These are phyloP conservation scores for Drosophila leontia DNA, from an alignment of 1,140 invertebrate species.

Conservation along the genomic window DNA sequence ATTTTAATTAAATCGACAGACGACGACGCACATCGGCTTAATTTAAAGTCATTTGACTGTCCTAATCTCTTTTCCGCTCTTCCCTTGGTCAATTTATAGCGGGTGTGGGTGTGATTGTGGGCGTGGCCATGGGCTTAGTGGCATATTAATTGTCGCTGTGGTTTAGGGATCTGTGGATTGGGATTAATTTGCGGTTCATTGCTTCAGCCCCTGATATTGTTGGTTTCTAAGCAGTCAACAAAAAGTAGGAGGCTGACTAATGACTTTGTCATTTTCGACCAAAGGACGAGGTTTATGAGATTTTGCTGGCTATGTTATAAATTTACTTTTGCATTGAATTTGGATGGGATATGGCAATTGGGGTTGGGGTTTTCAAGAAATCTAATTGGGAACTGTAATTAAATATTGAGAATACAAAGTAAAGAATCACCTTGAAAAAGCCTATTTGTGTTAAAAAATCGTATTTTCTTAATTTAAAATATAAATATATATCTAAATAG, in stretches of 20 bases:
- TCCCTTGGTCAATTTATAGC: slow-evolving; percentile 6
- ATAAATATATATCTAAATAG: too few relatives aligned
- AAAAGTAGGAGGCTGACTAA: slow-evolving; percentile 21
- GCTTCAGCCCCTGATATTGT: slow-evolving; percentile 17
- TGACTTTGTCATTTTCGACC: slow-evolving; percentile 30
- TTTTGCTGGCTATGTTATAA: neutral
- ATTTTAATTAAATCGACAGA: slow-evolving; percentile 80
- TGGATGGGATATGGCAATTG: too few relatives aligned
- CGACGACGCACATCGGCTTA: slow-evolving; percentile 63
- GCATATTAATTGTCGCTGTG: slow-evolving; percentile 53
- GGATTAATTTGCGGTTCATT: slow-evolving; percentile 57
- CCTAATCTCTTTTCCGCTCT: slow-evolving; percentile 53
- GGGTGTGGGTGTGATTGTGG: slow-evolving; percentile 1
- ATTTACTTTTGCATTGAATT: too few relatives aligned
- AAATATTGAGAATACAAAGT: too few relatives aligned
- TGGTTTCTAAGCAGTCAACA: neutral
- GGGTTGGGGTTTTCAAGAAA: too few relatives aligned
- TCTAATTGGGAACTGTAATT: too few relatives aligned
- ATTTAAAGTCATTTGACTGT: slow-evolving; percentile 74
- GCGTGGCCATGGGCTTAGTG: slow-evolving; percentile 9
- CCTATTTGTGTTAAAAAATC: too few relatives aligned
- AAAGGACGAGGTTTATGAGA: neutral
- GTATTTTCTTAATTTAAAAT: too few relatives aligned
- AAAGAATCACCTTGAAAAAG: too few relatives aligned
- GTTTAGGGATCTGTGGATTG: slow-evolving; percentile 27